A percentile compares a stretch with the other conserved stretches of the same genome.
Evolutionary conservation across 1,140 invertebrate genomes (phyloP).

Genomic region (Bradysia coprophila): DNA sequence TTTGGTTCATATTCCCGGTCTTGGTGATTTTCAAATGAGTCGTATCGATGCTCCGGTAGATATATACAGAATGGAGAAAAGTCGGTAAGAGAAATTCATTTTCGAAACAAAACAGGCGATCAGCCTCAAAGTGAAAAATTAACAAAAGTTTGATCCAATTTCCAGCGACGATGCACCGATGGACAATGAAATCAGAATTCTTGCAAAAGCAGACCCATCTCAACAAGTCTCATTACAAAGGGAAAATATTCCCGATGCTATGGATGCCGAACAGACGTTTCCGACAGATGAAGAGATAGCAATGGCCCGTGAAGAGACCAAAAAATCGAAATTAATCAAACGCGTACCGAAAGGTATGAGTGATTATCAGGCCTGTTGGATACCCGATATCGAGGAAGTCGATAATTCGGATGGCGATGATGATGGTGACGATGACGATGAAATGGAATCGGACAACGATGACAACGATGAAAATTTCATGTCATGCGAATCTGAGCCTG

Average conservation of each 20-base stretch:
- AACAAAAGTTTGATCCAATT: too few species aligned
- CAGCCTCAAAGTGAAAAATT: too few species aligned
- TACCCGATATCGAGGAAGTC: slow-evolving; percentile 49
- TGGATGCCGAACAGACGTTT: slow-evolving; percentile 95
- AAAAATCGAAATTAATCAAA: slow-evolving; percentile 49
- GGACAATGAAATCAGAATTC: neutral
- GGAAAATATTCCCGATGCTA: slow-evolving; percentile 71
- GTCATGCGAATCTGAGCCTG: slow-evolving; percentile 39
- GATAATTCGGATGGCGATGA: slow-evolving; percentile 31
- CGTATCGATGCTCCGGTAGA: slow-evolving; percentile 58
- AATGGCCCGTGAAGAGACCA: slow-evolving; percentile 40
- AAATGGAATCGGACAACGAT: slow-evolving; percentile 16
- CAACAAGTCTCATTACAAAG: slow-evolving; percentile 57
- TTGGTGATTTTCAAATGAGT: slow-evolving; percentile 82
- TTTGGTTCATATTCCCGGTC: slow-evolving; percentile 74
- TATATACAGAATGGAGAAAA: slow-evolving; percentile 48
- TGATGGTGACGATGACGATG: slow-evolving; percentile 23
- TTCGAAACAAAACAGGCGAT: neutral
- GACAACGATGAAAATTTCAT: slow-evolving; percentile 31
- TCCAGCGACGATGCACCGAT: too few species aligned
- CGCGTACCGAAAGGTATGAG: slow-evolving; percentile 78
- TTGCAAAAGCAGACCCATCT: slow-evolving; percentile 43
- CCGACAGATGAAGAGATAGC: slow-evolving; percentile 80
- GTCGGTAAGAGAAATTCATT: slow-evolving; percentile 13
- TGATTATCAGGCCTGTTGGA: slow-evolving; percentile 94